A percentile compares a stretch with the other conserved stretches of the same genome.
Evolutionary conservation across 2,113 vertebrate genomes (phyloP).

Genomic region (Amphilophus citrinellus): DNA sequence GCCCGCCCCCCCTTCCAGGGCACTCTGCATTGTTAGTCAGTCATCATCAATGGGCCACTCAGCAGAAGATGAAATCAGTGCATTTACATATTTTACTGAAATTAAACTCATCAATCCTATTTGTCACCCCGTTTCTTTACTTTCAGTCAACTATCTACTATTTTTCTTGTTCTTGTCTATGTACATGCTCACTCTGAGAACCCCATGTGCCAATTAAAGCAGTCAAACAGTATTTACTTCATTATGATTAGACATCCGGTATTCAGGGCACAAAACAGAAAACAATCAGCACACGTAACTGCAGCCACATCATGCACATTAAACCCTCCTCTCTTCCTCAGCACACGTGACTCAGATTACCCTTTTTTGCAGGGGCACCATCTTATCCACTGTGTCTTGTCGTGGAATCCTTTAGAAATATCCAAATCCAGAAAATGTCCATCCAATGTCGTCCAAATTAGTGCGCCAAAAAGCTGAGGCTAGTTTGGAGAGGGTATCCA

Average conservation of each 20-base stretch:
- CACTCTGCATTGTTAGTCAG: constrained; percentile 43
- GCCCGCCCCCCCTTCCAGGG: background rate
- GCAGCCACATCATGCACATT: constrained; percentile 40
- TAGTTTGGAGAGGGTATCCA: constrained; percentile 30
- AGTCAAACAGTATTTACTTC: constrained; percentile 29
- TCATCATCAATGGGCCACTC: constrained; percentile 52
- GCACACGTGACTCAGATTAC: constrained; percentile 70
- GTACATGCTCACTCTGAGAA: background rate
- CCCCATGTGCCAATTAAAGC: constrained; percentile 19
- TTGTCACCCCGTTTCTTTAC: background rate
- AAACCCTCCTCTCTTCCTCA: constrained; percentile 34
- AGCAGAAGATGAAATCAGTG: constrained; percentile 37
- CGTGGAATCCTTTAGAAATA: constrained; percentile 42
- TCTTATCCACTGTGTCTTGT: constrained; percentile 63
- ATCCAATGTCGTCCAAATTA: constrained; percentile 28
- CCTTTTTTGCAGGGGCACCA: constrained; percentile 78
- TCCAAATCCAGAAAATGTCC: constrained; percentile 54
- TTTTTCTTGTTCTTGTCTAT: background rate
- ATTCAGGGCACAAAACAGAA: constrained; percentile 11
- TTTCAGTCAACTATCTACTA: background rate
- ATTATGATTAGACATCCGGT: background rate
- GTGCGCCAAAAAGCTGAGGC: constrained; percentile 13
- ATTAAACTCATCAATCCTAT: background rate
- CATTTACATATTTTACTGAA: constrained; percentile 16
- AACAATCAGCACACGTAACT: constrained; percentile 32